Evolutionary conservation across 2,888 invertebrate genomes (phyloP).

Genomic region (Colostygia pectinataria): DNA sequence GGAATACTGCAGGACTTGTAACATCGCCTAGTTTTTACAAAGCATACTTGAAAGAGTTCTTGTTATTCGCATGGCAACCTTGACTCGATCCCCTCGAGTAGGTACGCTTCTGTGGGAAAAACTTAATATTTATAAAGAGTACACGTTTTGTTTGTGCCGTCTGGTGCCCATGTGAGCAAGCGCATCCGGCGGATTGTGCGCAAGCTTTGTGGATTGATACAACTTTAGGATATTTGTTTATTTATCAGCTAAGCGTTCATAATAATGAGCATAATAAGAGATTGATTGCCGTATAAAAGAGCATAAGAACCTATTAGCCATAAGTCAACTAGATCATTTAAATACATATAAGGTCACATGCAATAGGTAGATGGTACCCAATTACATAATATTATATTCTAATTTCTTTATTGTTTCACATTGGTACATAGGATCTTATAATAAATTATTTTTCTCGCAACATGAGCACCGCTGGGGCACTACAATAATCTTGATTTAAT

Average conservation of each 20-base stretch:
- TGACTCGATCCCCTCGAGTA: slow-evolving; percentile 66
- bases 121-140: too few species aligned
- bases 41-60: slow-evolving; percentile 59
- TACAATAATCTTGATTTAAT: too few species aligned
- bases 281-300: slow-evolving; percentile 41
- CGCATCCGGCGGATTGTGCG: slow-evolving; percentile 69
- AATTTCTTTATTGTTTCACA: too few species aligned
- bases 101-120: slow-evolving; percentile 73
- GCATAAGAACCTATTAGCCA: too few species aligned
- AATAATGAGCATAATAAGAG: slow-evolving; percentile 44
- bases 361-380: too few species aligned
- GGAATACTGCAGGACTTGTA: slow-evolving; percentile 59
- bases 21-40: slow-evolving; percentile 64
- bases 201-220: slow-evolving; percentile 48
- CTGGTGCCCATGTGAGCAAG: slow-evolving; percentile 76
- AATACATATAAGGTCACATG: too few species aligned
- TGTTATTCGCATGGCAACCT: slow-evolving; percentile 74
- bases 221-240: slow-evolving; percentile 47
- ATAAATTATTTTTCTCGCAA: too few species aligned
- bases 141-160: slow-evolving; percentile 68
- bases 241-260: slow-evolving; percentile 56
- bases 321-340: too few species aligned
- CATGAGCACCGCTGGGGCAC: too few species aligned
- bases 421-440: too few species aligned
- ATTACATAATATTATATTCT: too few species aligned